These are phyloP conservation scores for Potorous gilbertii DNA, from an alignment of 2,797 vertebrate genomes.

Conservation along the genomic window DNA sequence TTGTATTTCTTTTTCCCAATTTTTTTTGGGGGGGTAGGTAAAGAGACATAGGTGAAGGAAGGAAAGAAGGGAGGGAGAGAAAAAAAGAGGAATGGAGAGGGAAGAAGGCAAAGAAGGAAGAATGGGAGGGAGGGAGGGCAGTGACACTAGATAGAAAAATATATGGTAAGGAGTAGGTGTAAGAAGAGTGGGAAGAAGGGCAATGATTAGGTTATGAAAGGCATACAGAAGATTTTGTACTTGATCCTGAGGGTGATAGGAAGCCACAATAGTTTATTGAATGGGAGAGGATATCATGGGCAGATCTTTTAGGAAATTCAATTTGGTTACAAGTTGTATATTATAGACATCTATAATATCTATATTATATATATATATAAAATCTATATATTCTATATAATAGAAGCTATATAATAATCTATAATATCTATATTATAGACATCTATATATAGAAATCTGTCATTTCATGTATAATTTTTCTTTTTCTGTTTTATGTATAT, in stretches of 20 bases:
- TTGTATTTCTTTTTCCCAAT: neutral
- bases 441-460: neutral
- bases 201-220: neutral
- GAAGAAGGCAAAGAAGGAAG: neutral
- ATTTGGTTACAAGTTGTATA: neutral
- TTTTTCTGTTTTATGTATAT: neutral
- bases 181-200: neutral
- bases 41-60: neutral
- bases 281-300: neutral
- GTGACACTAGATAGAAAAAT: neutral
- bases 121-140: neutral
- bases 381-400: no score
- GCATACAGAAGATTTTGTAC: neutral
- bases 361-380: no score
- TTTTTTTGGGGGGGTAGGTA: rapidly evolving
- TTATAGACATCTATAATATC: neutral
- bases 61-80: neutral
- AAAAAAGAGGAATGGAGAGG: neutral
- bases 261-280: neutral
- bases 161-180: neutral
- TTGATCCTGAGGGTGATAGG: neutral
- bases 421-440: neutral
- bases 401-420: no score
- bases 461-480: neutral
- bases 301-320: neutral